Evolutionary conservation across 2,888 invertebrate genomes (phyloP), one percentile per base, ranked within the genome.

Genomic region (Smittia sp.): DNA sequence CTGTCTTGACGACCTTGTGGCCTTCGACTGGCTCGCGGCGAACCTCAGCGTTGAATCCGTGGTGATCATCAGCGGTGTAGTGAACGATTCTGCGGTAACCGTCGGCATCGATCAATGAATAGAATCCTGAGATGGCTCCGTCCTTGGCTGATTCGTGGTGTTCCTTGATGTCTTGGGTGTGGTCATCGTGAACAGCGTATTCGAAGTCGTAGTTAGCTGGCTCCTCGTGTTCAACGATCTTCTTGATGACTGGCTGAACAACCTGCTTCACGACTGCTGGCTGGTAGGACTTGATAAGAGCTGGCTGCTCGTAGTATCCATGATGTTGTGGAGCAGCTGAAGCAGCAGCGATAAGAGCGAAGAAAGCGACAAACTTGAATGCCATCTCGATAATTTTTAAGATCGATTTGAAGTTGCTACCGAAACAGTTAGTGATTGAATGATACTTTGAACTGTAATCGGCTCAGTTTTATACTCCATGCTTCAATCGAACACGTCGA

Each of bases 141-240:
- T 62, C 22, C 1, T 73, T n/a, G 46, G 58, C 58, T 7, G 25
- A n/a, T 32, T 73, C 73, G 11, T 66, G 65, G 39, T 65, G 41
- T 18, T 20, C 18, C 25, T 73, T 74, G 63, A 69, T 63, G 24
- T 39, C 63, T 20, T 66, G 65, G 15, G 67, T 65, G 7, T 54
- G 65, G n/a, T 18, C 9, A 11, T 70, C 73, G 41, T 73, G 65
- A 20, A 73, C 73, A 11, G 38, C 73, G 41, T 73, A 73, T 13
- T 54, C 32, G 66, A 73, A 73, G 11, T 73, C 52, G 38, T 73
- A 73, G n/a, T 73, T 66, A 3, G 73, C 65, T 27, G 65, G 73
- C 24, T 32, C 52, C 27, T 73, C 73, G 25, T 22, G 69, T 20
- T 38, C 18, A n/a, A 66, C 66, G 39, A 41, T n/a, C 32, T 66